phyloP scores from a whole-genome alignment of 1,140 invertebrate species.

The Campoletis sonorensis region DNA sequence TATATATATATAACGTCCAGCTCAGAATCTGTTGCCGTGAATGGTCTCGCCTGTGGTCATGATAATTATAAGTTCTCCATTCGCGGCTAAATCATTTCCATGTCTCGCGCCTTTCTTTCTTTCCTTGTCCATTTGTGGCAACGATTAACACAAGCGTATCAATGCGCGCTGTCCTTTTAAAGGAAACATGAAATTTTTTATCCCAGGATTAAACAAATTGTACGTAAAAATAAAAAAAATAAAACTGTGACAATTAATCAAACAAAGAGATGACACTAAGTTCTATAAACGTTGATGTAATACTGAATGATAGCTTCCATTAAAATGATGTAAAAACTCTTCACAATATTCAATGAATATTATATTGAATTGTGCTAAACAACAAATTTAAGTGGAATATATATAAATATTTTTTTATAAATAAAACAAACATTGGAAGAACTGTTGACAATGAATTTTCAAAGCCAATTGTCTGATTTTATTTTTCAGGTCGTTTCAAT shows the following conservation, averaged over 20 bases:
- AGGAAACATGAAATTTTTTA: not conserved
- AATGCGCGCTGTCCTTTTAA: not conserved
- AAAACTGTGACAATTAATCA: no score
- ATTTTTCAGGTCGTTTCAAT: conserved; percentile 72
- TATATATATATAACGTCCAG: not conserved
- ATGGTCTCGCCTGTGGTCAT: conserved; percentile 38
- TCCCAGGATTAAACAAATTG: no score
- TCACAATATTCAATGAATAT: no score
- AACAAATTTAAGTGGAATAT: no score
- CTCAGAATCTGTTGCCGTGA: not conserved
- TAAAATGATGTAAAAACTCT: no score
- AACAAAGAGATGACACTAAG: no score
- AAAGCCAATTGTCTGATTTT: not conserved
- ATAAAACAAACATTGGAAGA: no score
- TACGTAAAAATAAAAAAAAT: no score
- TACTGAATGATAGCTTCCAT: no score
- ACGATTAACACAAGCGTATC: not conserved
- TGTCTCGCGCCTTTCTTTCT: conserved; percentile 39
- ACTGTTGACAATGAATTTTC: not conserved
- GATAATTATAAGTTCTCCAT: conserved; percentile 41
- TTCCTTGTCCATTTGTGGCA: not conserved
- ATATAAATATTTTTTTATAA: no score
- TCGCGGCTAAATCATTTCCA: conserved; percentile 34
- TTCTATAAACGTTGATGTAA: no score
- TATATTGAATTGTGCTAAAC: no score